Base-by-base conservation (phyloP, 2,113 vertebrate species). In the Scopus umbretta region DNA sequence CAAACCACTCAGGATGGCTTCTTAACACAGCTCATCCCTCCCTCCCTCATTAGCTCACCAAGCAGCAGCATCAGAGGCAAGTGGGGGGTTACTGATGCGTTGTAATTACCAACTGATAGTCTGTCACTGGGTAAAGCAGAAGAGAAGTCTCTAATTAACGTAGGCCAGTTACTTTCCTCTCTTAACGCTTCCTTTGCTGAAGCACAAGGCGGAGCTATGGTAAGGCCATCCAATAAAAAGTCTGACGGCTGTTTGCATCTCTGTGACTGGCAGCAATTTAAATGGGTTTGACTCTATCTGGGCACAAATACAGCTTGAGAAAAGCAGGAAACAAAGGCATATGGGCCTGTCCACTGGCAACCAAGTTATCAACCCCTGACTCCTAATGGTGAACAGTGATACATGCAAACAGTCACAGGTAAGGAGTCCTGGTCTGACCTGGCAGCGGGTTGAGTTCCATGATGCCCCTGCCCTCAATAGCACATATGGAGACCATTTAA, bases 31-130 rank as follows among this genome's bases (percentile, higher is more conserved):
- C 89, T 80, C 10, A 5, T 86, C 74, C 90, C 74, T 88, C 79
- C 55, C n/a, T 26, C 71, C 86, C 93, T 97, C 90, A 91, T 97
- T 95, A 97, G 96, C 93, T 97, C 94, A 94, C 81, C 84, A 53
- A 83, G 84, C 90, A 96, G 78, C 82, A 86, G 45, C 84, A 71
- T 0, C 43, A 61, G 88, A 43, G 74, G 74, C 59, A 82, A 92
- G 83, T 18, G 32, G 36, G 80, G 73, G 92, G 83, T 95, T 58
- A 86, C 73, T 61, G 90, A 75, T 58, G 93, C 80, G 25, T 52
- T 91, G 90, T 87, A 95, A 96, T 97, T 97, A 90, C 70, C 58
- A 70, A 71, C 90, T 66, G 90, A 88, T 89, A 88, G 85, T 25
- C 74, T 88, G 91, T 85, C 93, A 90, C 71, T 49, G 47, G 75